Percentiles rank a stretch among this genome's conserved stretches.
Conservation (phyloP, 2,888 invertebrate species). For the Aplocera efformata region DNA sequence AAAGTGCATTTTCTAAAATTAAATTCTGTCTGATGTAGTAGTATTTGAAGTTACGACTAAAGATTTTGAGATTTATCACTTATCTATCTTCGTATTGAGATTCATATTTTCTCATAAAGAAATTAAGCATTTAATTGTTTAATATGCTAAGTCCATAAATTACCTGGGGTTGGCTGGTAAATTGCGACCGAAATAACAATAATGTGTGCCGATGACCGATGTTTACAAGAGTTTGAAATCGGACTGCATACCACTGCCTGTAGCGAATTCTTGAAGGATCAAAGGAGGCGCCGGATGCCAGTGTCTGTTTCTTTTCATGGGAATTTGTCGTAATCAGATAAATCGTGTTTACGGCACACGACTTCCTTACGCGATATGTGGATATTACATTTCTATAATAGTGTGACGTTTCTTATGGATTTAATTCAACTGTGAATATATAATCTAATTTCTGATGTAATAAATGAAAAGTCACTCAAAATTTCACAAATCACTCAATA, state of each 20-base stretch:
- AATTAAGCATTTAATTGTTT: constrained; percentile 24
- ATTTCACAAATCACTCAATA: too few relatives aligned
- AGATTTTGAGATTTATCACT: too few relatives aligned
- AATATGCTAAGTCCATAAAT: constrained; percentile 30
- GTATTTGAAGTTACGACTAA: too few relatives aligned
- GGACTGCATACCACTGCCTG: constrained; percentile 41
- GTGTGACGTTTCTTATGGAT: constrained; percentile 17
- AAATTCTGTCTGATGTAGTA: too few relatives aligned
- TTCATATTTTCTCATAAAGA: background rate
- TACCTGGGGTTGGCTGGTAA: constrained; percentile 36
- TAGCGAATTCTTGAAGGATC: constrained; percentile 57
- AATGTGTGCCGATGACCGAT: constrained; percentile 49
- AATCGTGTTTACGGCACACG: constrained; percentile 53
- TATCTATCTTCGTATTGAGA: too few relatives aligned
- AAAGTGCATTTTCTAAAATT: constrained; percentile 7
- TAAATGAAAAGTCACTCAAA: too few relatives aligned
- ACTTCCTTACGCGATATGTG: constrained; percentile 51
- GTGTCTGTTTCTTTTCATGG: constrained; percentile 61
- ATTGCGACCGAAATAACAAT: constrained; percentile 46
- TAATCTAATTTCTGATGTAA: too few relatives aligned
- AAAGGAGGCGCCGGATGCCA: constrained; percentile 51
- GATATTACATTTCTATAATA: constrained; percentile 28
- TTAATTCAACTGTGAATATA: constrained; percentile 12
- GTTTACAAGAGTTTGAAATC: constrained; percentile 47
- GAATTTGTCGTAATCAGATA: constrained; percentile 62